phyloP scores from a whole-genome alignment of 2,113 vertebrate genomes.

The Phalacrocorax brasilianus region DNA sequence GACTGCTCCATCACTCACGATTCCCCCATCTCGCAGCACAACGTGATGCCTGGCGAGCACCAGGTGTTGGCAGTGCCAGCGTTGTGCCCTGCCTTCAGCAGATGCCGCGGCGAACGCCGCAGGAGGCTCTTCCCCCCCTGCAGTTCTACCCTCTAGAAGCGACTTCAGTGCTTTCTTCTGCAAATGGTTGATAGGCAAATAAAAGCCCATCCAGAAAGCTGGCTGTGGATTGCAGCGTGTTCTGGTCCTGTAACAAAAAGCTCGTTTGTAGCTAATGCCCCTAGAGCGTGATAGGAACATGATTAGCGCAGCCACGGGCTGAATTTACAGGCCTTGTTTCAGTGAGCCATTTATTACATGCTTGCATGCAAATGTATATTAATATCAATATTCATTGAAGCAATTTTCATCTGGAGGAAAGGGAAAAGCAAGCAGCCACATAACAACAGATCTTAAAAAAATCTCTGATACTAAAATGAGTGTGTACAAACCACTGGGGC shows the following conservation, averaged over 20 bases:
- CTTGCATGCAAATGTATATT: not conserved
- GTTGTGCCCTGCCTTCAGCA: not conserved
- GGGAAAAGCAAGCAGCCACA: not conserved
- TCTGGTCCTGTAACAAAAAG: not conserved
- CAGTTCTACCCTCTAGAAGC: not conserved
- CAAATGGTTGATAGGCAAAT: not conserved
- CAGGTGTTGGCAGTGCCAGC: not conserved
- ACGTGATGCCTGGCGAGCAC: not conserved
- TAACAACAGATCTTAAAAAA: not conserved
- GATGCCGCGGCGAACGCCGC: not conserved
- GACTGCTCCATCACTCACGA: accelerated
- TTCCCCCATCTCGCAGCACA: not conserved
- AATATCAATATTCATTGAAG: not conserved
- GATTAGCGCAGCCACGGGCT: not conserved
- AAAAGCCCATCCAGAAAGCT: not conserved
- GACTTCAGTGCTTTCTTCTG: not conserved
- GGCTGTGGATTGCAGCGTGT: not conserved
- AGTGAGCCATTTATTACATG: not conserved
- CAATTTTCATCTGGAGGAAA: not conserved
- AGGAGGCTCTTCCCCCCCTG: not conserved
- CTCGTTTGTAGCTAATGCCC: not conserved
- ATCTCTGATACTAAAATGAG: no score
- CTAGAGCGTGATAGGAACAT: not conserved
- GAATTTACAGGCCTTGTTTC: not conserved
- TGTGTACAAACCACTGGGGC: not conserved